Base-by-base conservation (phyloP, 2,888 invertebrate species). In the Drosophila nigritarsus region DNA sequence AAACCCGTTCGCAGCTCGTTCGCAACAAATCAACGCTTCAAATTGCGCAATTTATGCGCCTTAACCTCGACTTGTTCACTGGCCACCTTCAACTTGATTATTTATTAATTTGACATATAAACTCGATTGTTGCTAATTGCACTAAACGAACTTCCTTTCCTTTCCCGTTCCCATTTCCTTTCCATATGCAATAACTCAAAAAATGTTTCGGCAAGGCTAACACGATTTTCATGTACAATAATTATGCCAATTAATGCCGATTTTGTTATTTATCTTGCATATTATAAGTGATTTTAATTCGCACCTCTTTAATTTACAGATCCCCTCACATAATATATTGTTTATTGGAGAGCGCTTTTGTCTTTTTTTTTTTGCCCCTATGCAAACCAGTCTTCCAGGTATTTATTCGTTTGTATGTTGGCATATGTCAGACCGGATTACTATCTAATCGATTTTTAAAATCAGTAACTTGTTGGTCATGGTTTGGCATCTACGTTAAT, bases 91-190 rank as follows among this genome's bases (percentile, higher is more conserved):
- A 79, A 77, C 75, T 89, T 85, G 82, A 85, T 88, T 88, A 89
- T 85, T 91, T 90, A 91, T 92, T 92, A 91, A 92, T 92, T 93
- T 92, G 91, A 92, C 92, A 87, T 77, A 87, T 89, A 91, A 89
- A 89, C 91, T 92, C 91, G 89, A 92, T 92, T 92, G 91, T 92
- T 91, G 87, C 92, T 92, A 93, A 92, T 92, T 92, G 92, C 91
- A 85, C 85, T 90, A 91, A 93, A 92, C 91, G 92, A 92, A 83
- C 67, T 62, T 55, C 67, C 68, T 61, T 70, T 66, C 61, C 55
- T 18, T 64, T 67, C 63, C 60, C 63, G 34, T 45, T 48, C 30
- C 59, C 29, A 30, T 60, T 67, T 51, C 53, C 69, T 70, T 76
- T 75, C 73, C 76, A 72, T 60, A 27, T 51, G 66, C 71, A 55